These are phyloP conservation scores for Novumbra hubbsi DNA, from an alignment of 2,797 vertebrate species.

Conservation along the genomic window DNA sequence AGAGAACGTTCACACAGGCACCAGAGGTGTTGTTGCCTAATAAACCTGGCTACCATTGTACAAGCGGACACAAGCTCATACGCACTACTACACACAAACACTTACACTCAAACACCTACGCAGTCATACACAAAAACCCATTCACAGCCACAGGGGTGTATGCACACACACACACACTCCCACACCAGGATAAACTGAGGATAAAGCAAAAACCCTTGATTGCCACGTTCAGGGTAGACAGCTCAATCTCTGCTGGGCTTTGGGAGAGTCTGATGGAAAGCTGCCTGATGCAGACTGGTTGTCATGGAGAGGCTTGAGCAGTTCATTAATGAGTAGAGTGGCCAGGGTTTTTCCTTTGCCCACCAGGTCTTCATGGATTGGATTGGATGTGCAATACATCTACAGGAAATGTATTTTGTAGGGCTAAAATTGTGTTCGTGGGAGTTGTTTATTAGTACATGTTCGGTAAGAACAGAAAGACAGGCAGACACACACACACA, in stretches of 20 bases:
- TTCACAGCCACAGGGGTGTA: no score
- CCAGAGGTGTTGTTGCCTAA: no score
- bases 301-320: slow-evolving; percentile 13
- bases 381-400: no score
- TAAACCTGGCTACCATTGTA: neutral
- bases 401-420: no score
- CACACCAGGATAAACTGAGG: neutral
- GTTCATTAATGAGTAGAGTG: slow-evolving; percentile 21
- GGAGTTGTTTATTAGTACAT: neutral
- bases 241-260: slow-evolving; percentile 17
- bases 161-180: neutral
- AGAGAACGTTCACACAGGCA: no score
- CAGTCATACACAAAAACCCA: neutral
- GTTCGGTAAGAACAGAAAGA: neutral
- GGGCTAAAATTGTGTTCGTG: no score
- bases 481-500: neutral
- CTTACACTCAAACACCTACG: neutral
- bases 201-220: slow-evolving; percentile 16
- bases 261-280: slow-evolving; percentile 15
- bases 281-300: slow-evolving; percentile 7
- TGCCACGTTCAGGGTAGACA: slow-evolving; percentile 15
- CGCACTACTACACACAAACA: neutral
- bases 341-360: neutral
- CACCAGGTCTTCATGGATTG: neutral
- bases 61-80: neutral